Conservation (phyloP, 2,113 vertebrate genomes). For the Mus spicilegus region DNA sequence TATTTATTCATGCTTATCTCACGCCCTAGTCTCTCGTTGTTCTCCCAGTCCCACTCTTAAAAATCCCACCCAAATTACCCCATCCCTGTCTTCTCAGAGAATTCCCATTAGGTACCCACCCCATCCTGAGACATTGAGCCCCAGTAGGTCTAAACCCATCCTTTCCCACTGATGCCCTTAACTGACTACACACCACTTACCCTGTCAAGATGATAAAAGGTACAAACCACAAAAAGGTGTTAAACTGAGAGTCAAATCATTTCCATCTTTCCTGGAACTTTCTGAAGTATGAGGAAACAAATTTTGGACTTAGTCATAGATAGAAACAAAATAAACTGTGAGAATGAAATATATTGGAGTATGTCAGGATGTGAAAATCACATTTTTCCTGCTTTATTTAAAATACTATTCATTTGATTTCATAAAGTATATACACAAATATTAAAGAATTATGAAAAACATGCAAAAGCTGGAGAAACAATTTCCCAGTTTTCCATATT, state of each 20-base stretch:
- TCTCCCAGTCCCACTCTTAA: too few species aligned
- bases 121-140: too few species aligned
- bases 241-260: neutral
- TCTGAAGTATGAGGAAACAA: neutral
- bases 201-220: neutral
- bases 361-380: neutral
- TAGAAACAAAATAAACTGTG: neutral
- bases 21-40: too few species aligned
- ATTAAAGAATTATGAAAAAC: conserved; percentile 7
- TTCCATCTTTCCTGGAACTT: neutral
- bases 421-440: neutral
- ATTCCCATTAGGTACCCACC: too few species aligned
- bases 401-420: neutral
- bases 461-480: neutral
- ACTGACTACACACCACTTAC: neutral
- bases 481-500: neutral
- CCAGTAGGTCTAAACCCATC: too few species aligned
- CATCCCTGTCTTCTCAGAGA: too few species aligned
- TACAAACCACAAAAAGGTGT: neutral
- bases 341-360: neutral
- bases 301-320: conserved; percentile 11
- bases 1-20: too few species aligned
- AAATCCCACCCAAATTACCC: too few species aligned
- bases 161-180: neutral
- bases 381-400: neutral